Base-by-base conservation (phyloP, 2,113 vertebrate species). In the Crocuta crocuta region DNA sequence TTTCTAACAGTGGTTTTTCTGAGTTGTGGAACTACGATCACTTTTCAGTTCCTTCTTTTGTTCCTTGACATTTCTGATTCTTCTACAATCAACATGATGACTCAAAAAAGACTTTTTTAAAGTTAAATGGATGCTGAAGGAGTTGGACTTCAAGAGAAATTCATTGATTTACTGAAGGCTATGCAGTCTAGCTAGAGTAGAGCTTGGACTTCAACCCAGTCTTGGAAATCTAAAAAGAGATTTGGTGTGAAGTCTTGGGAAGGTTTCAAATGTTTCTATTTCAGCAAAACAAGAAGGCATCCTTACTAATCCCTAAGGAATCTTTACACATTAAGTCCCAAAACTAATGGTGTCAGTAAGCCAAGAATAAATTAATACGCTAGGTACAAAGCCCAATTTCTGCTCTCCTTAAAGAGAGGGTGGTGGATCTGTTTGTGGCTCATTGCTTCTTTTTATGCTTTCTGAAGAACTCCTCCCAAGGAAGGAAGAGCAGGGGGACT, bases 221-320 rank as follows among this genome's bases (percentile, higher is more conserved):
- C 31, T 91, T 79, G 12, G 80, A 71, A 94, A 87, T 70, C 24
- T 90, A 86, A 78, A 43, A 89, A 61, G 66, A 89, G 26, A 95
- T 71, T 91, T 87, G 28, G 4, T 91, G 39, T 92, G 9, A 26
- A 83, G n/a, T 91, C 43, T 85, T 66, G 4, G 33, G 2, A 84
- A 91, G 12, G 4, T 70, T 74, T 92, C 66, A 89, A 89, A 86
- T n/a, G 2, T 82, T 86, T 53, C 45, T 61, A 79, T 43, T 78
- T 26, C 26, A 65, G 12, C 63, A 81, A 91, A 19, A 90, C 31
- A 93, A 83, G 11, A 84, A 83, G 16, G 11, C 43, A 90, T 19
- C n/a, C n/a, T 96, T 87, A 76, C 8, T 76, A 28, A 50, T 24
- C 63, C 33, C 58, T 81, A 93, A 90, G 31, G 53, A 90, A 65